Conservation (phyloP, 2,888 invertebrate genomes). For the Apantesis nais region DNA sequence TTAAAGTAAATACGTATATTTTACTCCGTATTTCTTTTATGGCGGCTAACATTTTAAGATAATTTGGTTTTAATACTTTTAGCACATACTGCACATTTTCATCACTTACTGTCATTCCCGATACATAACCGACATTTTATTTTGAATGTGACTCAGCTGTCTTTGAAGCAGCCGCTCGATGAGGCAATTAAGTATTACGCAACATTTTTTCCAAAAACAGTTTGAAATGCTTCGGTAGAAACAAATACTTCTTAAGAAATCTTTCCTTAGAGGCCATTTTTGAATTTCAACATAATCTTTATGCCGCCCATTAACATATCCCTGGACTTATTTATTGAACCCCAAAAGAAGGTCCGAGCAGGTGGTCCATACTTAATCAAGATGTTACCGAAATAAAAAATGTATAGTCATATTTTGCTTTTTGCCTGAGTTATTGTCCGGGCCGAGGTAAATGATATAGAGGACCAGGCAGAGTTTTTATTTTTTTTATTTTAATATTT, state of each 20-base stretch:
- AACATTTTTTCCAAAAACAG: conserved; percentile 21
- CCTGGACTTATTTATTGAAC: conserved; percentile 76
- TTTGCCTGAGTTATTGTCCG: conserved; percentile 79
- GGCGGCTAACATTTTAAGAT: not conserved
- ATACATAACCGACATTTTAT: conserved; percentile 15
- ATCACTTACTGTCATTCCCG: conserved; percentile 11
- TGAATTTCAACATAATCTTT: conserved; percentile 78
- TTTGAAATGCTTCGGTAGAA: conserved; percentile 52
- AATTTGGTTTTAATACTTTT: not conserved
- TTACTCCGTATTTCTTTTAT: not conserved
- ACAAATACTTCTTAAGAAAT: conserved; percentile 62
- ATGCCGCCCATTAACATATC: conserved; percentile 77
- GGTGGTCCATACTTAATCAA: conserved; percentile 86
- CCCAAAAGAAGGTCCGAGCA: conserved; percentile 74
- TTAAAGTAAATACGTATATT: conserved; percentile 10
- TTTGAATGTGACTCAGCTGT: conserved; percentile 26
- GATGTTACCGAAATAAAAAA: conserved; percentile 82
- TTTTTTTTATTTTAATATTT: conserved; percentile 78
- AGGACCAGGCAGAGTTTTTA: conserved; percentile 67
- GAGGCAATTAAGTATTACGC: conserved; percentile 21
- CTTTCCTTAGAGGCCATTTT: conserved; percentile 69
- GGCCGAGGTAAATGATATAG: conserved; percentile 73
- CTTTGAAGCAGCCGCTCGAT: conserved; percentile 25
- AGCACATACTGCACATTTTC: not conserved
- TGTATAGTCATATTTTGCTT: conserved; percentile 74